Conservation (phyloP, 2,888 invertebrate genomes). For the Ypsolopha scabrella region DNA sequence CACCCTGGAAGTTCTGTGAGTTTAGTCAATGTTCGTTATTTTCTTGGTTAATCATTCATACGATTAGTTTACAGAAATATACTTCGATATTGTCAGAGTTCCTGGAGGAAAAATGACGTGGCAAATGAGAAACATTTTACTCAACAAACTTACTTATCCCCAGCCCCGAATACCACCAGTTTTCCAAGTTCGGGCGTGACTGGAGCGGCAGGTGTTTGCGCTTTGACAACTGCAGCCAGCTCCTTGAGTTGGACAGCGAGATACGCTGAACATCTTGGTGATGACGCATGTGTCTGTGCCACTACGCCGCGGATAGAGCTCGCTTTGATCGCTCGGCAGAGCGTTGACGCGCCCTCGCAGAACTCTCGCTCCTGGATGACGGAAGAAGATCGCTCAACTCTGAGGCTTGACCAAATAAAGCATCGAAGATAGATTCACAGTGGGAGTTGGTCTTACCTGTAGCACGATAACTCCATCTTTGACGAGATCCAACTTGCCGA, state of each 20-base stretch:
- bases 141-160: slow-evolving; percentile 42
- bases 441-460: slow-evolving; percentile 33
- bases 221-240: slow-evolving; percentile 44
- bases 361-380: slow-evolving; percentile 78
- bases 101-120: background rate
- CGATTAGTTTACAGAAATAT: too few species aligned
- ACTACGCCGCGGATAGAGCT: slow-evolving; percentile 79
- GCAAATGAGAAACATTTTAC: background rate
- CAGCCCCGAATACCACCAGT: slow-evolving; percentile 60
- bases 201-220: slow-evolving; percentile 40
- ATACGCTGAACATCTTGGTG: slow-evolving; percentile 84
- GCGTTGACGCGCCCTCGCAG: slow-evolving; percentile 82
- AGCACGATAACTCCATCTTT: slow-evolving; percentile 55
- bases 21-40: background rate
- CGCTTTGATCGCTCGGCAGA: slow-evolving; percentile 76
- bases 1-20: slow-evolving; percentile 55
- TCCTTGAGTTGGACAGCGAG: slow-evolving; percentile 72
- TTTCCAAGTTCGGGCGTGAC: slow-evolving; percentile 51
- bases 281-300: slow-evolving; percentile 83
- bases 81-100: too few species aligned
- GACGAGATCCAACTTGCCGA: slow-evolving; percentile 51
- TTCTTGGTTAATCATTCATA: background rate
- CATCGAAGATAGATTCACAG: background rate
- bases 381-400: background rate
- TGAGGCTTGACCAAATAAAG: background rate